Evolutionary conservation across 2,888 invertebrate species (phyloP), one percentile per base, ranked within the genome.

Genomic region (Cotesia congregata): DNA sequence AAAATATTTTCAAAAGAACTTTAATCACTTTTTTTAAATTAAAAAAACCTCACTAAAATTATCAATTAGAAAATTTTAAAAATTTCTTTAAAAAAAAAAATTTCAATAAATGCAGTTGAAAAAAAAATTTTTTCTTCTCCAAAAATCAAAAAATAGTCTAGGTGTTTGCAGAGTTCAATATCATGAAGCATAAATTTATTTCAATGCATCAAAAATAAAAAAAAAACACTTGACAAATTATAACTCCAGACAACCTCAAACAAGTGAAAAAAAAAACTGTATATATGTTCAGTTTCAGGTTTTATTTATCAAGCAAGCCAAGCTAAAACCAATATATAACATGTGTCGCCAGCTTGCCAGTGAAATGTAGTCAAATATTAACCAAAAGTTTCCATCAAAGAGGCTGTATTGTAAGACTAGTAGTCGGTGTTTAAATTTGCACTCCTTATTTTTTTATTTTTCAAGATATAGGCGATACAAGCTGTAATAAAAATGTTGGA

Each of bases 341-440:
- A 50, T 40, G 20, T 60, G 60, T 65, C 20, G 39, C 65, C 61
- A 41, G 78, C 77, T 65, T 15, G 39, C 65, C 61, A 41, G 78
- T 78, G 77, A 80, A 79, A 79, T 81, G 83, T 83, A 84, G 87
- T 87, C 88, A 89, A 89, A 89, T 89, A 89, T 89, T 89, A 89
- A 88, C 89, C 82, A 82, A 83, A 84, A 84, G 84, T 84, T 80
- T 76, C 70, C 74, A 74, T 72, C 70, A 73, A 67, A 71, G 65
- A 62, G 40, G 64, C 59, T 59, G 67, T 88, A 86, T 87, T 86
- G 87, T 88, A 89, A 89, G 84, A 88, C 88, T 85, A 85, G 89
- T 89, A 88, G 88, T 85, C 79, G 6, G 50, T 72, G 50, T 72
- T 72, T 50, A 41, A 61, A 61, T 72, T 68, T 17, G 71, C 71